These are phyloP conservation scores for Drosophila melanica DNA, from an alignment of 1,140 invertebrate genomes.

Conservation along the genomic window DNA sequence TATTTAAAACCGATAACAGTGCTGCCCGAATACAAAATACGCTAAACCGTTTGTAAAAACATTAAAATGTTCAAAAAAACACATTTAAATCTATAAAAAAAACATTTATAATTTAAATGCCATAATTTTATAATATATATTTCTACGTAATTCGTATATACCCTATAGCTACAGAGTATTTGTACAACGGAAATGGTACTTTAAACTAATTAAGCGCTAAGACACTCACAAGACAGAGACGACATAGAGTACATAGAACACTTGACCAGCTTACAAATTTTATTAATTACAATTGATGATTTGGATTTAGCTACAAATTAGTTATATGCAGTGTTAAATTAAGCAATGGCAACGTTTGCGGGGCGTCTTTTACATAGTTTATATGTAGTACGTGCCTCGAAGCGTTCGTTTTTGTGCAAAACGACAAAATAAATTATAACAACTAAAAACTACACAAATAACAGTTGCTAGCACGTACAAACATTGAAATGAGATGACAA, in stretches of 20 bases:
- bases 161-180: not conserved
- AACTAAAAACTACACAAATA: constrained; percentile 65
- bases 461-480: constrained; percentile 62
- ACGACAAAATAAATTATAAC: constrained; percentile 59
- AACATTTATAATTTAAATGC: not conserved
- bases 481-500: constrained; percentile 46
- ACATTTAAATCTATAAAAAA: no score
- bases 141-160: not conserved
- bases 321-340: constrained; percentile 49
- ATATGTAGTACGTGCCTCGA: constrained; percentile 62
- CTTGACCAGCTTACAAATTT: constrained; percentile 43
- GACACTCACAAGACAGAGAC: not conserved
- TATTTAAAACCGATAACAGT: not conserved
- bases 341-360: constrained; percentile 52
- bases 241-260: constrained; percentile 1
- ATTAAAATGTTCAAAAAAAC: no score
- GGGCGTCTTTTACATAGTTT: constrained; percentile 38
- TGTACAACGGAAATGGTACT: constrained; percentile 52
- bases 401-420: constrained; percentile 34
- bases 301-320: constrained; percentile 62
- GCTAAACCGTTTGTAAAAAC: not conserved
- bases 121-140: not conserved
- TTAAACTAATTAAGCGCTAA: constrained; percentile 49
- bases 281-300: constrained; percentile 64
- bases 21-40: not conserved